Base-by-base conservation (phyloP, 2,113 vertebrate genomes). In the Tympanuchus pallidicinctus region DNA sequence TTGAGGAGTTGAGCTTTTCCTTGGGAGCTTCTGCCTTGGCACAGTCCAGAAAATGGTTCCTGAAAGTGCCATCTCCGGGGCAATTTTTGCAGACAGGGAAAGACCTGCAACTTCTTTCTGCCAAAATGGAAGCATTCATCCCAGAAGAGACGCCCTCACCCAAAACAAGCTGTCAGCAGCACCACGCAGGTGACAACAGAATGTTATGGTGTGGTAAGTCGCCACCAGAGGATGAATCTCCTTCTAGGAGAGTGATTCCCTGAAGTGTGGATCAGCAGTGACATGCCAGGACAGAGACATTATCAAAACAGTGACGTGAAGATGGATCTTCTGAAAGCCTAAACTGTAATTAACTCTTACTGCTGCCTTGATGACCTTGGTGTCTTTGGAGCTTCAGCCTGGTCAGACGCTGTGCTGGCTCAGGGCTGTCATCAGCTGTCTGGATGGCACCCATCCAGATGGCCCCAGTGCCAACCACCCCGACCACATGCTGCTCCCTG, bases 401-500 rank as follows among this genome's bases (percentile, higher is more conserved):
- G 42, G 79, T 69, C 77, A 81, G 32, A 34, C 27, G 11, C 63
- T 36, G 34, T 56, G 63, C 87, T 86, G 92, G 66, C 63, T 45
- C 61, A 28, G 57, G 63, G 27, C 48, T 47, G 76, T 83, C 59
- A 67, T 61, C 25, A 21, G 45, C 80, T 86, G 87, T 89, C 88
- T 94, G 89, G 86, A 69, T 72, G 95, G 95, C 87, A 84, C 42
- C 1, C 40, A 85, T 95, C 95, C 82, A 92, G 90, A 93, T 97
- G 97, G 94, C 94, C 82, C 90, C 81, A 95, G 95, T 67, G 86
- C 84, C 83, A 79, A 95, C 93, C 97, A 95, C 97, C 94, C 95
- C 96, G 96, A 95, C 96, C 93, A 97, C 81, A 89, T 97, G 96
- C 96, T 95, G 96, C 97, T 98, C 96, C 96, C 97, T 98, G 97